Evolutionary conservation across 2,888 invertebrate genomes (phyloP), one percentile per base, ranked within the genome.

Genomic region (Pyrgus malvae): DNA sequence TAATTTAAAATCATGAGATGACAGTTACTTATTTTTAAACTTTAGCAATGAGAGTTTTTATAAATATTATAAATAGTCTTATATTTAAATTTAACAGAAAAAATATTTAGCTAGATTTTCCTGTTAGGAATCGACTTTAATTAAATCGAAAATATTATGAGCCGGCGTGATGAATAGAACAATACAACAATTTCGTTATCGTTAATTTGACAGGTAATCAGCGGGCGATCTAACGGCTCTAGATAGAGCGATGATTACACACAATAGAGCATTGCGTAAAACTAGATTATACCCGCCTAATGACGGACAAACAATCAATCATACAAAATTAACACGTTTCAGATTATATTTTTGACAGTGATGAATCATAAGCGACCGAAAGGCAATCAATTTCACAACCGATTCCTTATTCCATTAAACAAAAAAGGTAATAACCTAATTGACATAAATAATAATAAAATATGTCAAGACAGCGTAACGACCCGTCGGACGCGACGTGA

Each of bases 391-490:
- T 88, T 88, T 86, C 86, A 85, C 87, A 80, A 85, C 73, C 83
- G 79, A 88, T 87, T 82, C 88, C 87, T 87, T 88, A 88, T 88
- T 89, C 82, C 88, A 89, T 88, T 89, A 90, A 88, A 88, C 83
- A 85, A 88, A 89, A 88, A 88, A 86, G 51, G 87, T 83, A 89
- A 89, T 88, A 89, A 87, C 80, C 82, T 88, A 90, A 89, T 90
- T 90, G 90, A 89, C 89, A 89, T 90, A 90, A 89, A 90, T 89
- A 90, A 90, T 89, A 88, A 89, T 90, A 90, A 89, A 86, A 89
- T 85, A 83, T 87, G 89, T 87, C 88, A 84, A 81, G 86, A 83
- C 83, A 76, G 80, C 83, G 86, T 86, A 87, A 84, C 87, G 86
- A 83, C 74, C 75, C 81, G 80, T 72, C 80, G 84, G 85, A 83